phyloP scores from a whole-genome alignment of 1,140 invertebrate species.

The Littorina saxatilis region DNA sequence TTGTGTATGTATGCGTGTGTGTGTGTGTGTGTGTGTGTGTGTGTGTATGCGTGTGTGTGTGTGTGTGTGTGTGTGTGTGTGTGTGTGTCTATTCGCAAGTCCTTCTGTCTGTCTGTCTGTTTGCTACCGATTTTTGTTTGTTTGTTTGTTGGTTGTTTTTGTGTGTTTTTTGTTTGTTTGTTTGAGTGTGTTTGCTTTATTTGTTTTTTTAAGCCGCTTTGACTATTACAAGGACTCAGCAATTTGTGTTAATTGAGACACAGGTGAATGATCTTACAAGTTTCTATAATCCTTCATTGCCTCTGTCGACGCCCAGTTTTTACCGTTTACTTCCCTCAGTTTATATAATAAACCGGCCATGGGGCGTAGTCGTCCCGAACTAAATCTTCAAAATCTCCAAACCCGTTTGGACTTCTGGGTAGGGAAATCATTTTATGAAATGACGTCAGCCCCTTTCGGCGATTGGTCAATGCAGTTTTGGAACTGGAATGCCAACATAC shows the following conservation, averaged over 20 bases:
- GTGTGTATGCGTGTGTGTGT: constrained; percentile 24
- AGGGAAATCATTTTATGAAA: too few species aligned
- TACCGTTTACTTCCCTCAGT: too few species aligned
- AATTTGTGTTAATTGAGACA: not conserved
- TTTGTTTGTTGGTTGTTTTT: not conserved
- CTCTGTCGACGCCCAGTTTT: too few species aligned
- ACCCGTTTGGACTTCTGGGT: too few species aligned
- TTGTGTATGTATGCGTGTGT: too few species aligned
- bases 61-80: constrained; percentile 25
- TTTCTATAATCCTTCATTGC: not conserved
- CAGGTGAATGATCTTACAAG: not conserved
- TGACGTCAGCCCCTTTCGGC: too few species aligned
- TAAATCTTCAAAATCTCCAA: too few species aligned
- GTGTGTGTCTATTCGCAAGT: not conserved
- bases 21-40: not conserved
- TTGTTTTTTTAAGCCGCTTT: not conserved
- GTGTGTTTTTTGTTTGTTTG: not conserved
- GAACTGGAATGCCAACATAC: too few species aligned
- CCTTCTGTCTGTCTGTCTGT: not conserved
- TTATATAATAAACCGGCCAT: too few species aligned
- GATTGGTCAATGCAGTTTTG: too few species aligned
- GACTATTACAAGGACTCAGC: not conserved
- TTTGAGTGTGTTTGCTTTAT: not conserved
- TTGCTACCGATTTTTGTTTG: not conserved
- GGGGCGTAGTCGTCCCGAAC: too few species aligned